Evolutionary conservation across 2,113 vertebrate genomes (phyloP), one percentile per base, ranked within the genome.

Genomic region (Indicator indicator): DNA sequence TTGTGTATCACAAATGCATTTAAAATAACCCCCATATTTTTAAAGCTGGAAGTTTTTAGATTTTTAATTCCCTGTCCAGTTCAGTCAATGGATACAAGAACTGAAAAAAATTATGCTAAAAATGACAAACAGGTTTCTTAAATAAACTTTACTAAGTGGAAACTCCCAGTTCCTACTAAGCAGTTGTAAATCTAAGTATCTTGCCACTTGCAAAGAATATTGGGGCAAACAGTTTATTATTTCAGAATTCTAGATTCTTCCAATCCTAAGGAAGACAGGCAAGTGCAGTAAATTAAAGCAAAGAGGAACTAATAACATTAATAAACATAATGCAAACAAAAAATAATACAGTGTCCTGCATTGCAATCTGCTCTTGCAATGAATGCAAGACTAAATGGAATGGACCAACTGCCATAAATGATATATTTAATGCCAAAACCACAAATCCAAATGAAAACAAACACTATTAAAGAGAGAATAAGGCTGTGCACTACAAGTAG

Each of bases 61-160:
- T n/a, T 44, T 74, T 32, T 36, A 56, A 64, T n/a, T 1, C 1
- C 5, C 24, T 19, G 4, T 20, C 9, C 8, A 38, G 30, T 17
- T 67, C 38, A 42, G 16, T 21, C n/a, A 38, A 3, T 3, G 30
- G 21, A 38, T 16, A 64, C 1, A 46, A 54, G 38, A 74, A 32
- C 1, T 19, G 15, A 36, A 55, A 72, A 65, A 55, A 1, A n/a
- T 18, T 8, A n/a, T 0, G 2, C 3, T 52, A 27, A 55, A 50
- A 38, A 20, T 27, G 14, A 38, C 16, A 52, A 72, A 28, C 16
- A 62, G 23, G 21, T 36, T 27, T 64, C 36, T 64, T 27, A 40
- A 36, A 64, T 23, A 64, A 40, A 36, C 33, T 63, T 27, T 17
- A 40, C 60, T 28, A 62, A 60, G 16, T 44, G 16, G 13, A 50